Evolutionary conservation across 2,888 invertebrate species (phyloP), one percentile per base, ranked within the genome.

Genomic region (Strigamia crassipes): DNA sequence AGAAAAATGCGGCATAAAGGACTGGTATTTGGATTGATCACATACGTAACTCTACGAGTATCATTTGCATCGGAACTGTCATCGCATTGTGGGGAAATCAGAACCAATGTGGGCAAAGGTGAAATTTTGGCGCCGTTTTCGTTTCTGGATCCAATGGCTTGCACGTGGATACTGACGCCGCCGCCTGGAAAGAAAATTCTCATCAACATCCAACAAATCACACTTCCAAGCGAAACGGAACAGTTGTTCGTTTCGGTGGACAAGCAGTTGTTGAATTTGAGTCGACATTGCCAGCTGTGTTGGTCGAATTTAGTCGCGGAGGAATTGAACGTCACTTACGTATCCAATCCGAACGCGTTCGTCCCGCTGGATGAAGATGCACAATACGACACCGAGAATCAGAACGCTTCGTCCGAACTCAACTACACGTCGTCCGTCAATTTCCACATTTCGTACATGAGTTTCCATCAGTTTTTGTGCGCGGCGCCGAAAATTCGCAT

Each of bases 161-260:
- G 82, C 18, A 66, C 34, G 1, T 82, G 82, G 82, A 38, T 42
- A 15, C 10, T 79, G 15, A 46, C 23, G 9, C 23, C 82, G 10
- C 82, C 51, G 21, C 82, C 82, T 12, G 79, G 82, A 8, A 38
- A 82, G 31, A 82, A 82, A 79, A 23, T 82, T n/a, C 51, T 79
- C 78, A 31, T 79, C 21, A 61, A 78, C 56, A 79, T 82, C 23
- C 46, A 79, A 13, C 21, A 27, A 15, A 51, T 82, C 15, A 23
- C 23, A 13, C 51, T 82, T 42, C 66, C 79, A 0, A 79, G 56
- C 9, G 82, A 82, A 18, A 79, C 41, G 27, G 56, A 56, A 21
- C 38, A n/a, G 27, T 51, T 82, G 10, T 31, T 15, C 23, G 12
- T 82, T 15, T 31, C 27, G 10, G 31, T 82, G 1, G 79, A 79